Evolutionary conservation across 2,113 vertebrate genomes (phyloP).

Genomic region (Pan troglodytes): DNA sequence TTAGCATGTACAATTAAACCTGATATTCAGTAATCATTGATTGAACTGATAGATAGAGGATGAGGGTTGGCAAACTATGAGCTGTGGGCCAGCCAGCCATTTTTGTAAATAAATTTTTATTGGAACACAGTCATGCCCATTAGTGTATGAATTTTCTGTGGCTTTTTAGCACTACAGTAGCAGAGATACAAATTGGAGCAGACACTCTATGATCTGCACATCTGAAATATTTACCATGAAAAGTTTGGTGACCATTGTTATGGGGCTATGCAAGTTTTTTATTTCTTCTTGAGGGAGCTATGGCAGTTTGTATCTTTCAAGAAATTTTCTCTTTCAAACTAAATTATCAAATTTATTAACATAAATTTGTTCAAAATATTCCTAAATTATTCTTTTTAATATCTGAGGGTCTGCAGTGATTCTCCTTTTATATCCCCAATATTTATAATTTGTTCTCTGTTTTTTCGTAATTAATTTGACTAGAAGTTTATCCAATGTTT

Average conservation of each 20-base stretch:
- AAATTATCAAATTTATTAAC: not conserved
- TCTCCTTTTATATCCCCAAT: not conserved
- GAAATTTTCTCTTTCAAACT: not conserved
- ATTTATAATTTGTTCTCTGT: not conserved
- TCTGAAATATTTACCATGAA: not conserved
- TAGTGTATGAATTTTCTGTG: not conserved
- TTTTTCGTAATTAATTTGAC: not conserved
- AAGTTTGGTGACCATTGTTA: not conserved
- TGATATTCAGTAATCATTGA: not conserved
- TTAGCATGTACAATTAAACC: not conserved
- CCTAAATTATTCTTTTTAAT: not conserved
- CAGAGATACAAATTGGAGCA: not conserved
- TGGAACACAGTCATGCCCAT: not conserved
- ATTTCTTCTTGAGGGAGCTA: not conserved
- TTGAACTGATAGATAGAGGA: not conserved
- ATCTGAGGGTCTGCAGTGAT: not conserved
- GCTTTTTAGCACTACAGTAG: not conserved
- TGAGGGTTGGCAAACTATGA: not conserved
- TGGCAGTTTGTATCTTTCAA: not conserved
- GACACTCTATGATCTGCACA: not conserved
- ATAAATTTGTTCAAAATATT: not conserved
- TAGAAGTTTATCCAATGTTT: not conserved
- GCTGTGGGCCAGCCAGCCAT: not conserved
- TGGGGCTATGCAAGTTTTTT: not conserved
- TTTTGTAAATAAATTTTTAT: slow-evolving; percentile 8